Percentiles rank a stretch among this genome's conserved stretches.
Conservation (phyloP, 1,140 invertebrate species). For the Atta cephalotes region DNA sequence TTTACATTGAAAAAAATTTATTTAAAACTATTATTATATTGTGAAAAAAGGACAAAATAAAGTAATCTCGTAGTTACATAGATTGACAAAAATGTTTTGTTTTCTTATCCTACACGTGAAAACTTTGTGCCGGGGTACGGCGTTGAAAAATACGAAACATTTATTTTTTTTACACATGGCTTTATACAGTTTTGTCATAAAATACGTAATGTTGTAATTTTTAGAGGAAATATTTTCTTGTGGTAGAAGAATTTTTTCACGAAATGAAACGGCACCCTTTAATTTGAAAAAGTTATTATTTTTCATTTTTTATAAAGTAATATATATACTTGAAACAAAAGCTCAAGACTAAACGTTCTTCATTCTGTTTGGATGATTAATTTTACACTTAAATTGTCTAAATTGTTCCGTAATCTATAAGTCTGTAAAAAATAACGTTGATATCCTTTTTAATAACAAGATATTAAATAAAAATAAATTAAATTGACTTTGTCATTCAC, state of each 20-base stretch:
- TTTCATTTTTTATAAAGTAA: background rate
- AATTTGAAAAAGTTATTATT: constrained; percentile 1
- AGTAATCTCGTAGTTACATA: constrained; percentile 13
- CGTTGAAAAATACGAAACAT: constrained; percentile 45
- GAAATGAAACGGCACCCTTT: background rate
- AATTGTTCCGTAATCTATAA: background rate
- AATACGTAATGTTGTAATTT: constrained; percentile 49
- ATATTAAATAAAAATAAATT: background rate
- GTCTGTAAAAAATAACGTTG: background rate
- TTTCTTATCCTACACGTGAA: constrained; percentile 24
- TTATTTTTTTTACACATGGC: constrained; percentile 35
- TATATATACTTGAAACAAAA: background rate
- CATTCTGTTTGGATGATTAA: background rate
- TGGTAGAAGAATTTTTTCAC: background rate
- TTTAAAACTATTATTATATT: background rate
- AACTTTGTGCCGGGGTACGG: background rate
- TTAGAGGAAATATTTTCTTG: constrained; percentile 39
- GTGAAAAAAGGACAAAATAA: background rate
- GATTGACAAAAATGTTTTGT: constrained; percentile 33
- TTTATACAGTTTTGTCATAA: constrained; percentile 15
- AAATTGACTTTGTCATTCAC: background rate
- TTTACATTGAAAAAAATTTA: background rate
- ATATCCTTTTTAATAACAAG: background rate
- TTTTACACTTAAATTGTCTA: background rate
- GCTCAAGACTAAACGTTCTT: background rate